Base-by-base conservation (phyloP, 2,888 invertebrate species). In the Lissocephala sabroskyi region DNA sequence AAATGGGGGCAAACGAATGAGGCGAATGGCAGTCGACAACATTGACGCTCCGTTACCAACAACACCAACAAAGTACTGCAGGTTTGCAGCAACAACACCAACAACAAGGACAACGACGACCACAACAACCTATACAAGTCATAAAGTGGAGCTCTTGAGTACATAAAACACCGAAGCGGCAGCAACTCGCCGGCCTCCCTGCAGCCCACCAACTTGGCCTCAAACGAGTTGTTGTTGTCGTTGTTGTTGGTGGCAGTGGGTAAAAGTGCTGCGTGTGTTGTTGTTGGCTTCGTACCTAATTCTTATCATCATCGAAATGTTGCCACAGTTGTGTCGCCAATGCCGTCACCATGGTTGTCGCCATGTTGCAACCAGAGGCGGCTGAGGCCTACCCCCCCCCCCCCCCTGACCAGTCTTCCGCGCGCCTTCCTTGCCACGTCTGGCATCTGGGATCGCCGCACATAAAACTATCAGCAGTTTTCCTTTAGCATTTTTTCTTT, bases 141-240 rank as follows among this genome's bases (percentile, higher is more conserved):
- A 74, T 74, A 68, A 68, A 73, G 54, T 76, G 74, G 59, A 57
- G 70, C 70, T 68, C 45, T n/a, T n/a, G 62, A 73, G 74, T 73
- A 76, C 73, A 67, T 67, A 57, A 76, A 73, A 64, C 50, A 14
- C 47, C 28, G 48, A 48, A 58, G 41, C 49, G 50, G 37, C 17
- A 35, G 16, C 13, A 35, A 30, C 30, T n/a, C 9, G 30, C n/a
- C 7, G 3, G 3, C 42, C 49, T n/a, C n/a, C n/a, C n/a, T n/a
- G n/a, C n/a, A n/a, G n/a, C n/a, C n/a, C n/a, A n/a, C n/a, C n/a
- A n/a, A n/a, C n/a, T n/a, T n/a, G n/a, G n/a, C n/a, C n/a, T n/a
- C 43, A 52, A 63, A 65, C 71, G 60, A 59, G 65, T 70, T 65
- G 59, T 43, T 26, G 56, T 45, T 49, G 41, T 42, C 41, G 48